Percentiles rank a stretch among this genome's conserved stretches.
Evolutionary conservation across 2,113 vertebrate species (phyloP).

Genomic region (Nestor notabilis): DNA sequence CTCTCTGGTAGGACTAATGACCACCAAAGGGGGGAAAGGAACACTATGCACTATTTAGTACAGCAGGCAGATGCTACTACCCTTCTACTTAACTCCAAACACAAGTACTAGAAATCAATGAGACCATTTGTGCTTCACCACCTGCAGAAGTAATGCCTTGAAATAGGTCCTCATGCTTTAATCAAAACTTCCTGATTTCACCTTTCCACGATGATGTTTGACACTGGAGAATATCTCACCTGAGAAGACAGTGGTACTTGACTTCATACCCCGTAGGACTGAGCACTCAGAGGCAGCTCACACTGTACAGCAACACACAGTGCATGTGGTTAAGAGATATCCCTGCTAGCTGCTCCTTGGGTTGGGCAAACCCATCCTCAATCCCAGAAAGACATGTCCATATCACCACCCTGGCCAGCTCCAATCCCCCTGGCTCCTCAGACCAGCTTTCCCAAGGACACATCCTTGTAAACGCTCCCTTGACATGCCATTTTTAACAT

Average conservation of each 20-base stretch:
- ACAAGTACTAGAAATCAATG: rapidly evolving
- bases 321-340: rapidly evolving
- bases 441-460: background rate
- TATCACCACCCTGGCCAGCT: background rate
- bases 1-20: background rate
- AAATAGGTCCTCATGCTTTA: background rate
- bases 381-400: background rate
- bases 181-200: background rate
- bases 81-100: background rate
- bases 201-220: background rate
- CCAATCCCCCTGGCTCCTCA: background rate
- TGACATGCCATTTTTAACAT: rapidly evolving
- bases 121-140: background rate
- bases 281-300: background rate
- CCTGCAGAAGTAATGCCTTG: background rate
- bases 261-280: background rate
- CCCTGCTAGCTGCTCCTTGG: background rate
- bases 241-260: background rate
- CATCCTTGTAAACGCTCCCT: rapidly evolving
- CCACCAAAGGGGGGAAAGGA: background rate
- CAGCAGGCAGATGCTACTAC: background rate
- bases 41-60: background rate
- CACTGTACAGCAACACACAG: background rate
- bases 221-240: background rate
- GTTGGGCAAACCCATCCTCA: background rate